A percentile compares a stretch with the other conserved stretches of the same genome.
Conservation (phyloP, 2,113 vertebrate species). For the Dendropsophus ebraccatus region DNA sequence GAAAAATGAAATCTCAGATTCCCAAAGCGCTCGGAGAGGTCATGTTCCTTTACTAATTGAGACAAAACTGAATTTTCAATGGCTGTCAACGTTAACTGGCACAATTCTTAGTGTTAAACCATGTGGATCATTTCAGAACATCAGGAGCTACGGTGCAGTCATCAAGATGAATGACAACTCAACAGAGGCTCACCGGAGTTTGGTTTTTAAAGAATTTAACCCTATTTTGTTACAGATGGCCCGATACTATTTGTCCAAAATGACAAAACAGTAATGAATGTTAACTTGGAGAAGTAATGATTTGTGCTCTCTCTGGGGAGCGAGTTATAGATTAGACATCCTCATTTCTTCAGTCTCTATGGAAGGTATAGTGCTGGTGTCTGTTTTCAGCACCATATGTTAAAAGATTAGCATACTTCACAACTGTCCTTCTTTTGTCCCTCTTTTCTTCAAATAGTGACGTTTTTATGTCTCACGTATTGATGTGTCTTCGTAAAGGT, state of each 20-base stretch:
- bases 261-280: slow-evolving; percentile 7
- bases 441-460: slow-evolving; percentile 13
- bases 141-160: slow-evolving; percentile 21
- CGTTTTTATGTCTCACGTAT: neutral
- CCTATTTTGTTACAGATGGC: neutral
- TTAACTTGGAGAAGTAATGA: slow-evolving; percentile 14
- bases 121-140: slow-evolving; percentile 44
- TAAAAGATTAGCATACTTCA: neutral
- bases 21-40: slow-evolving; percentile 21
- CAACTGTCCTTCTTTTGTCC: slow-evolving; percentile 2
- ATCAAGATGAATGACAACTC: slow-evolving; percentile 37
- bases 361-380: neutral
- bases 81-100: slow-evolving; percentile 32
- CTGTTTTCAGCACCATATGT: slow-evolving; percentile 22
- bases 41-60: slow-evolving; percentile 55
- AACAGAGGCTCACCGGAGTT: slow-evolving; percentile 1
- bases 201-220: slow-evolving; percentile 23
- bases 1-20: slow-evolving; percentile 44
- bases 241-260: neutral
- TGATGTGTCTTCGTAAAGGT: slow-evolving; percentile 2
- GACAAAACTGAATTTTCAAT: slow-evolving; percentile 49
- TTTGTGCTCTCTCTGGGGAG: neutral
- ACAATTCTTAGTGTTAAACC: slow-evolving; percentile 26
- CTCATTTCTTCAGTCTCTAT: neutral
- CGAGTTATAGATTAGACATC: neutral